These are phyloP conservation scores for Callyntrura sp. DNA, from an alignment of 2,888 invertebrate species.

Conservation along the genomic window DNA sequence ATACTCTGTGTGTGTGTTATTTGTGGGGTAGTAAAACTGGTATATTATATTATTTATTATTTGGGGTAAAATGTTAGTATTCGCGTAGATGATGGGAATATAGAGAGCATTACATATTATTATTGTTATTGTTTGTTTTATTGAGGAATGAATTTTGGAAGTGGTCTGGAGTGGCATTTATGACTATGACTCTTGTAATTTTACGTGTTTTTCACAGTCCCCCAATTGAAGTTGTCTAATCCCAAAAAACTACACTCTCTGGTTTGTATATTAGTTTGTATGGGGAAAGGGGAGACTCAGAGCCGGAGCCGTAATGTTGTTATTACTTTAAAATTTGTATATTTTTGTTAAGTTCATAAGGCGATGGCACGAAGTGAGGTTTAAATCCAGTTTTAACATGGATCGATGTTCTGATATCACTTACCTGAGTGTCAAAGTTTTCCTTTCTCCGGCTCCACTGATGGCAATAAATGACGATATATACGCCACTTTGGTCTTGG, in stretches of 20 bases:
- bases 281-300: no score
- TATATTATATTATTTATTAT: conserved; percentile 7
- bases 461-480: not conserved
- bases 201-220: conserved; percentile 13
- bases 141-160: conserved; percentile 66
- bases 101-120: conserved; percentile 18
- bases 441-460: not conserved
- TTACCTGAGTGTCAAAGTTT: not conserved
- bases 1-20: not conserved
- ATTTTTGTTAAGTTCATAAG: not conserved
- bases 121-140: conserved; percentile 32
- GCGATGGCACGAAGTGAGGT: no score
- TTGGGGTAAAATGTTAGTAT: conserved; percentile 1
- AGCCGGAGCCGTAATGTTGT: not conserved
- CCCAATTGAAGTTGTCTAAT: not conserved
- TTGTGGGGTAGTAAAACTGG: not conserved
- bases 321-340: no score
- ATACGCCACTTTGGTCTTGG: not conserved
- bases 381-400: no score
- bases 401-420: no score
- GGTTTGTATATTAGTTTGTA: no score
- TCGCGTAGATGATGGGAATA: not conserved
- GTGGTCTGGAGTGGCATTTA: conserved; percentile 61
- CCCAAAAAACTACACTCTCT: no score
- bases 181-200: conserved; percentile 52